Evolutionary conservation across 2,888 invertebrate species (phyloP), one percentile per base, ranked within the genome.

Genomic region (Caenorhabditis sp.): DNA sequence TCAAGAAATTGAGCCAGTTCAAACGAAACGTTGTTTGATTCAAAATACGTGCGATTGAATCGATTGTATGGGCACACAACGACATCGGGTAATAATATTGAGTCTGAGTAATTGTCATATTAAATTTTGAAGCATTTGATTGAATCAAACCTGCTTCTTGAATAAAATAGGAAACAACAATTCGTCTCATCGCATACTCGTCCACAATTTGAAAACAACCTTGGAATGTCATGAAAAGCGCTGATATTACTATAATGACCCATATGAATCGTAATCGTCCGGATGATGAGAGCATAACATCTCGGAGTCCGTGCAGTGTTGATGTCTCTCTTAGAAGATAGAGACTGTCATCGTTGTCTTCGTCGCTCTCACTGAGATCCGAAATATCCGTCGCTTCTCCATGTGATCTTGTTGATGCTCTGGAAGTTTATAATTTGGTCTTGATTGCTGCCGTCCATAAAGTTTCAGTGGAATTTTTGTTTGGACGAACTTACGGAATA

Each of bases 51-150:
- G 22, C 79, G 70, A 60, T 90, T 90, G 76, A 89, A 88, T 1
- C 91, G 87, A 76, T 91, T 91, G 80, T 91, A 90, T 0, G 91
- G 91, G 60, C 91, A 91, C n/a, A 91, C 82, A 2, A 91, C 86
- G n/a, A 91, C 78, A 77, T 91, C 91, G 8, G 91, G 91, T 20
- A 90, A 74, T 8, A 47, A 51, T 9, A 88, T 65, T 0, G 65
- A 47, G 18, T 61, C 86, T 86, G 70, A 50, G 78, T 40, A 0
- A n/a, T n/a, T 22, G 0, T 50, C 5, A 26, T 26, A n/a, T n/a
- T n/a, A n/a, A n/a, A n/a, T n/a, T n/a, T n/a, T n/a, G n/a, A n/a
- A n/a, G n/a, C n/a, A n/a, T n/a, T n/a, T n/a, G n/a, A n/a, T n/a
- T n/a, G n/a, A n/a, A n/a, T n/a, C n/a, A n/a, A n/a, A 82, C 85